These are phyloP conservation scores for Anguilla marmorata DNA, from an alignment of 2,797 vertebrate genomes.

Conservation along the genomic window DNA sequence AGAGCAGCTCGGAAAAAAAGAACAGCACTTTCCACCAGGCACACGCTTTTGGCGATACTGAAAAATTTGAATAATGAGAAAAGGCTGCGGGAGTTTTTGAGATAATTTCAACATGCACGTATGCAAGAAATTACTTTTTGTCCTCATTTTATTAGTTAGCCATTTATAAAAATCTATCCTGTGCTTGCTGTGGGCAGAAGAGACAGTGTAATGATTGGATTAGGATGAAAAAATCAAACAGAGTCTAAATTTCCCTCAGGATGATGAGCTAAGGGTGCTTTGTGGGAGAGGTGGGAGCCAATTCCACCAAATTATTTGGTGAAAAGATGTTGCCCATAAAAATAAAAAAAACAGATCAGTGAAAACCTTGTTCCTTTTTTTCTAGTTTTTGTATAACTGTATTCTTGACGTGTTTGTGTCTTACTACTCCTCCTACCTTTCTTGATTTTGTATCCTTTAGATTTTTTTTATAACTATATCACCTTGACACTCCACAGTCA, in stretches of 20 bases:
- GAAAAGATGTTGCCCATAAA: neutral
- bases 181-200: neutral
- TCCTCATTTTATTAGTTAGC: neutral
- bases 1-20: neutral
- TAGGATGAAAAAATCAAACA: neutral
- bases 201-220: neutral
- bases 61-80: slow-evolving; percentile 14
- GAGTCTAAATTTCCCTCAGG: neutral
- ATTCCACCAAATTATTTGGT: neutral
- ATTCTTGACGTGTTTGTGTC: neutral
- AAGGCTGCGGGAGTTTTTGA: neutral
- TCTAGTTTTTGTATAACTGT: too few relatives aligned
- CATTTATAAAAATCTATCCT: neutral
- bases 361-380: too few relatives aligned
- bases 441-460: too few relatives aligned
- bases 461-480: too few relatives aligned
- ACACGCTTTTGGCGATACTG: neutral
- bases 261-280: neutral
- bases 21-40: neutral
- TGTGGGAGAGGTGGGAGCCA: neutral
- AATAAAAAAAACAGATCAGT: too few relatives aligned
- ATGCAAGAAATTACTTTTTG: neutral
- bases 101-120: neutral
- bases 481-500: too few relatives aligned
- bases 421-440: too few relatives aligned